Evolutionary conservation across 2,797 vertebrate species (phyloP).

Genomic region (Darevskia mixta): DNA sequence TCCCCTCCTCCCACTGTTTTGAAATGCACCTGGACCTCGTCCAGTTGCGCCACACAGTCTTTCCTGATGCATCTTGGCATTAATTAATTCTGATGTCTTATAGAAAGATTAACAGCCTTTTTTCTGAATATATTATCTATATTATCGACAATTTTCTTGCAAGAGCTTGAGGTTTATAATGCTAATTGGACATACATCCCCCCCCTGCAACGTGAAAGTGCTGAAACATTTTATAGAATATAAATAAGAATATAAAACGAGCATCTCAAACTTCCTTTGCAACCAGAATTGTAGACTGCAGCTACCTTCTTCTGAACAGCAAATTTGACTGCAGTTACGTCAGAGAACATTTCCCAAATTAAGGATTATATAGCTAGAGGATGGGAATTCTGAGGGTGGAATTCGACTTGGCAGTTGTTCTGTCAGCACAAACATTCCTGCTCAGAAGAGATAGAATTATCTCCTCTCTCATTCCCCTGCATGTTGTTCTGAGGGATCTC

Average conservation of each 20-base stretch:
- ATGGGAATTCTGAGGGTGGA: background rate
- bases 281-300: background rate
- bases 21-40: slow-evolving; percentile 4
- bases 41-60: background rate
- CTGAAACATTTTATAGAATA: slow-evolving; percentile 29
- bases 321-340: slow-evolving; percentile 9
- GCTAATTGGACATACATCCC: slow-evolving; percentile 1
- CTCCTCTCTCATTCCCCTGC: too few species aligned
- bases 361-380: background rate
- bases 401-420: too few species aligned
- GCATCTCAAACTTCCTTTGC: slow-evolving; percentile 21
- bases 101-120: slow-evolving; percentile 19
- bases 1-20: background rate
- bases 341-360: background rate
- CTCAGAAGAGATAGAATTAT: too few species aligned
- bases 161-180: background rate
- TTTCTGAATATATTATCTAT: slow-evolving; percentile 27
- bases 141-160: background rate
- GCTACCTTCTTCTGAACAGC: background rate
- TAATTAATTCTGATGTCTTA: slow-evolving; percentile 25
- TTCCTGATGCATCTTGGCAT: background rate
- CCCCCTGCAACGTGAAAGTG: background rate
- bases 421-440: too few species aligned
- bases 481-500: too few species aligned
- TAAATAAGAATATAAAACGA: background rate